These are phyloP conservation scores for Slavum lentiscoides DNA, from an alignment of 2,888 invertebrate genomes.

Conservation along the genomic window DNA sequence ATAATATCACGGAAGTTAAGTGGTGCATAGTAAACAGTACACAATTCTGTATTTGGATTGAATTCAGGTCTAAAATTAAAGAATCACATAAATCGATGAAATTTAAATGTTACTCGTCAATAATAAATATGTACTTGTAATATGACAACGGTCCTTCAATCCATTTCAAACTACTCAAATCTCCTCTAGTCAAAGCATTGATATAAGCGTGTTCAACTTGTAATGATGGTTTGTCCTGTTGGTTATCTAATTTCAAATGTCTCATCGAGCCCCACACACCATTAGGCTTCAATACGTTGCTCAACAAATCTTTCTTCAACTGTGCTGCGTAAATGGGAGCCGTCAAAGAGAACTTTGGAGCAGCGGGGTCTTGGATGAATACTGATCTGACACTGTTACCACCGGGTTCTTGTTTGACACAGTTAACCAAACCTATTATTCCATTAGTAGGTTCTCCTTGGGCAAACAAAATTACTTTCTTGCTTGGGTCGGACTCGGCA, in stretches of 20 bases:
- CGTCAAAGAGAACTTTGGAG: slow-evolving; percentile 66
- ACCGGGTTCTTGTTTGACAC: slow-evolving; percentile 85
- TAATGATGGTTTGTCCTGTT: slow-evolving; percentile 60
- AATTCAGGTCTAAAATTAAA: slow-evolving; percentile 59
- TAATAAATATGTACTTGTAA: slow-evolving; percentile 62
- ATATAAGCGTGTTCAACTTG: slow-evolving; percentile 90
- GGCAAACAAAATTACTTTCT: slow-evolving; percentile 71
- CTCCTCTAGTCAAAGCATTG: slow-evolving; percentile 89
- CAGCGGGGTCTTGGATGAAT: slow-evolving; percentile 70
- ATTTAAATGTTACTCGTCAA: background rate
- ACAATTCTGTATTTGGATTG: slow-evolving; percentile 67
- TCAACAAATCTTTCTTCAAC: slow-evolving; percentile 75
- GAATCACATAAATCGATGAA: slow-evolving; percentile 16
- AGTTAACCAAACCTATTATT: slow-evolving; percentile 85
- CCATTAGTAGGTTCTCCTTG: slow-evolving; percentile 73
- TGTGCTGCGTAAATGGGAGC: slow-evolving; percentile 68
- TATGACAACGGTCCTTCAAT: slow-evolving; percentile 82
- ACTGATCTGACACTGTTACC: slow-evolving; percentile 69
- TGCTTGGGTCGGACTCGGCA: slow-evolving; percentile 65
- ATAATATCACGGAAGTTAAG: slow-evolving; percentile 98
- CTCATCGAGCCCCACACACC: slow-evolving; percentile 82
- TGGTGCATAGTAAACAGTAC: slow-evolving; percentile 89
- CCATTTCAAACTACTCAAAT: slow-evolving; percentile 90
- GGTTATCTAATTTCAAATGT: slow-evolving; percentile 72
- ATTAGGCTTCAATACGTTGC: slow-evolving; percentile 80